Base-by-base conservation (phyloP, 2,888 invertebrate species). In the Synanthedon andrenaeformis region DNA sequence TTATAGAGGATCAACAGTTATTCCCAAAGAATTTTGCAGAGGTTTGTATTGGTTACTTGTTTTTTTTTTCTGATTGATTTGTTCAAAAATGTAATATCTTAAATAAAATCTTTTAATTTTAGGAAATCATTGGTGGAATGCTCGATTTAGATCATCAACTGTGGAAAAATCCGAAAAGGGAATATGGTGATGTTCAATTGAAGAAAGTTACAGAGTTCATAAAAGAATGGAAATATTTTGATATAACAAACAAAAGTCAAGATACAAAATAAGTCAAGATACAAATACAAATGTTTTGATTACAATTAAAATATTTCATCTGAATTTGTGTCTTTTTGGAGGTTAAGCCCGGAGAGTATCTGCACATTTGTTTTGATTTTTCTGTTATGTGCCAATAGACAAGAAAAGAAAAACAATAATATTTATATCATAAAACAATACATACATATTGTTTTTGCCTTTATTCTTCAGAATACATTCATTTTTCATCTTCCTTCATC, bases 41-140 rank as follows among this genome's bases (percentile, higher is more conserved):
- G 89, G 95, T 94, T 45, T 76, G 68, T 64, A 42, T 52, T 51
- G 50, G 10, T 42, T 48, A 42, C 35, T 45, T 51, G 51, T 53
- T 52, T 52, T 59, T 55, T 49, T 2, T 17, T 17, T 17, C 17
- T 13, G 13, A 45, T 6, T 13, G 45, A 3, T 45, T 13, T 12
- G n/a, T 45, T 45, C 4, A 45, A 45, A 14, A 14, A n/a, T 13
- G 11, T 13, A 45, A 13, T 45, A 45, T 45, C 3, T 3, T n/a
- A 14, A 45, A 13, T 12, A 45, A 10, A 42, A 12, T 55, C 55
- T 59, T 52, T 35, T 17, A 5, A 51, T 79, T 79, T 23, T 68
- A 93, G 91, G 97, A 98, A 92, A 93, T 98, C 13, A 92, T 99
- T 70, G 98, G 96, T 17, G 98, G 98, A 1, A 96, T 99, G 90